phyloP scores from a whole-genome alignment of 2,113 vertebrate species.

The Chiloscyllium plagiosum region DNA sequence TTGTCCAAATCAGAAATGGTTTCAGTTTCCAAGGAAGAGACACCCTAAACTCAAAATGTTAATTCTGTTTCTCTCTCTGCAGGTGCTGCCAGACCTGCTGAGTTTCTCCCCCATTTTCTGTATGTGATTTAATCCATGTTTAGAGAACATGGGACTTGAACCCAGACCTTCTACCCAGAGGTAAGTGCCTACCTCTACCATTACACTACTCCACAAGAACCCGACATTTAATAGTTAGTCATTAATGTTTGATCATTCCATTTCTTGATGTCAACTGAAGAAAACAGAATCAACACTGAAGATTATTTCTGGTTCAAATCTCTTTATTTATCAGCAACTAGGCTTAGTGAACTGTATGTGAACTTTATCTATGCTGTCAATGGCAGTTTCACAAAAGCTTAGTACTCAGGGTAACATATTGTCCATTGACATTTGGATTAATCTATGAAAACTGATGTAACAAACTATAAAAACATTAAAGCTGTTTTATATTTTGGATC shows the following conservation, averaged over 20 bases:
- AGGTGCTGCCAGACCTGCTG: too few relatives aligned
- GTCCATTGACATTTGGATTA: background rate
- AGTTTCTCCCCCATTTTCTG: too few relatives aligned
- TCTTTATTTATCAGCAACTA: background rate
- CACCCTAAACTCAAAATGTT: too few relatives aligned
- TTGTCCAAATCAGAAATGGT: background rate
- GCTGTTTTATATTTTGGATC: too few relatives aligned
- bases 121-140: too few relatives aligned
- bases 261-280: background rate
- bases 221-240: background rate
- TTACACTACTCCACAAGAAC: too few relatives aligned
- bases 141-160: too few relatives aligned
- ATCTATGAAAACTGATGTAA: background rate
- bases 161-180: too few relatives aligned
- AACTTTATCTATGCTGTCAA: background rate
- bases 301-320: background rate
- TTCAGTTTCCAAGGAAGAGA: background rate
- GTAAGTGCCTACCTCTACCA: too few relatives aligned
- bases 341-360: background rate
- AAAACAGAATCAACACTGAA: background rate
- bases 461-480: background rate
- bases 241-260: background rate
- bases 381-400: background rate
- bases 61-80: too few relatives aligned
- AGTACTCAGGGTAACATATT: background rate